A percentile compares a stretch with the other conserved stretches of the same genome.
Evolutionary conservation across 2,113 vertebrate genomes (phyloP).

Genomic region (Tragelaphus imberbis): DNA sequence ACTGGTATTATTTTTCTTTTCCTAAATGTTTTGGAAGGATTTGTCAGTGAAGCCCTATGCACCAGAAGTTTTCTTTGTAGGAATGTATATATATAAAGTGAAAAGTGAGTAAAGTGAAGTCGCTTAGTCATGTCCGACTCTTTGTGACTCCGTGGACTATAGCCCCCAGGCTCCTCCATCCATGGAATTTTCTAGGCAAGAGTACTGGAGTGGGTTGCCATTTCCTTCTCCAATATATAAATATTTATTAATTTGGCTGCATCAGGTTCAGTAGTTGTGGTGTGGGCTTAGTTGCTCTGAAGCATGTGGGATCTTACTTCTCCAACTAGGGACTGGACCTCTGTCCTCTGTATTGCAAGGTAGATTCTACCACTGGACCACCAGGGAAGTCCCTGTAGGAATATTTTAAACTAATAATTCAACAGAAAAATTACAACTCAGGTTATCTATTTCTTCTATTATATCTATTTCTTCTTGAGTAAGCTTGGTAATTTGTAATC

Average conservation of each 20-base stretch:
- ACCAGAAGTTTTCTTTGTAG: not conserved
- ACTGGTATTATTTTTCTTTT: not conserved
- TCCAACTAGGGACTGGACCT: not conserved
- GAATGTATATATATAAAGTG: not conserved
- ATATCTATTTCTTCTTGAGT: not conserved
- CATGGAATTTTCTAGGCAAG: no score
- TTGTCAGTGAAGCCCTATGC: not conserved
- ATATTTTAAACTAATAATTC: not conserved
- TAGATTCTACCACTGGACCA: not conserved
- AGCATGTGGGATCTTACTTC: not conserved
- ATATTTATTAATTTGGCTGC: not conserved
- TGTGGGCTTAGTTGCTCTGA: not conserved
- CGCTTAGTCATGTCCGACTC: no score
- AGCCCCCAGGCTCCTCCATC: no score
- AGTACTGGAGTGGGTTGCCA: no score
- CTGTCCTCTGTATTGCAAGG: not conserved
- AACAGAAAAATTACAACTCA: not conserved
- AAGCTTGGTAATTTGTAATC: not conserved
- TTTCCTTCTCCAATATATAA: not conserved
- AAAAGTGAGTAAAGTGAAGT: no score
- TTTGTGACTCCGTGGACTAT: no score
- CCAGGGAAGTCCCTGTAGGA: not conserved
- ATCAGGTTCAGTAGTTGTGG: not conserved
- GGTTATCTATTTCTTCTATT: not conserved
- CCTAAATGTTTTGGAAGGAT: not conserved